Conservation (phyloP, 2,888 invertebrate genomes). For the Cephalotes varians region DNA sequence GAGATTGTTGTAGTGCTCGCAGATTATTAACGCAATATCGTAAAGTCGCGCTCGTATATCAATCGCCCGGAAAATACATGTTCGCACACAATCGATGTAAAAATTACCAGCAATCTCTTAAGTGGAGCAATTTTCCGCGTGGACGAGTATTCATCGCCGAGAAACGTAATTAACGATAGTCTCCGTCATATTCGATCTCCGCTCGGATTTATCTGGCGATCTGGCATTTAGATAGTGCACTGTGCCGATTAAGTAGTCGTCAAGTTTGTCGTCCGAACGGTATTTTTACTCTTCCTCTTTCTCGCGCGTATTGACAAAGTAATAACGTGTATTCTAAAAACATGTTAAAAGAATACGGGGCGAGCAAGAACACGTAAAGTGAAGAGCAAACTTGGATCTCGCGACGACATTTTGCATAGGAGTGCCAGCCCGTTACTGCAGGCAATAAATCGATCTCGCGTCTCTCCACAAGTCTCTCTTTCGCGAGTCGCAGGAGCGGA, state of each 20-base stretch:
- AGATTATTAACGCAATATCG: neutral
- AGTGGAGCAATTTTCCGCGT: slow-evolving; percentile 31
- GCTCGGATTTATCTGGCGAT: neutral
- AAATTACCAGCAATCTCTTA: neutral
- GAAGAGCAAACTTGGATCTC: neutral
- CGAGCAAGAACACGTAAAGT: neutral
- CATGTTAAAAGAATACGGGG: neutral
- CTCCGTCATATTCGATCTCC: neutral
- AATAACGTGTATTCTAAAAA: slow-evolving; percentile 7
- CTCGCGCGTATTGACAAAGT: neutral
- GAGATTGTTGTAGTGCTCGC: neutral
- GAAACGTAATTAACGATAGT: slow-evolving; percentile 3
- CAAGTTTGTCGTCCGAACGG: neutral
- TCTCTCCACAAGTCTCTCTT: slow-evolving; percentile 48
- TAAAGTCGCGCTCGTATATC: neutral
- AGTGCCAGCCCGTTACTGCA: slow-evolving; percentile 30
- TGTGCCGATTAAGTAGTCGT: slow-evolving; percentile 3
- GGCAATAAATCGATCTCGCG: slow-evolving; percentile 66
- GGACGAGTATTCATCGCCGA: neutral
- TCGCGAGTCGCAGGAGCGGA: slow-evolving; percentile 64
- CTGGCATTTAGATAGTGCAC: neutral
- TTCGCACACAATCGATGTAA: neutral
- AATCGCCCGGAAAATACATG: neutral
- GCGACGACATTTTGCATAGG: slow-evolving; percentile 48
- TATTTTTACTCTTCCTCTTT: slow-evolving; percentile 15